Evolutionary conservation across 1,140 invertebrate genomes (phyloP), one percentile per base, ranked within the genome.

Genomic region (Rhopalosiphum maidis): DNA sequence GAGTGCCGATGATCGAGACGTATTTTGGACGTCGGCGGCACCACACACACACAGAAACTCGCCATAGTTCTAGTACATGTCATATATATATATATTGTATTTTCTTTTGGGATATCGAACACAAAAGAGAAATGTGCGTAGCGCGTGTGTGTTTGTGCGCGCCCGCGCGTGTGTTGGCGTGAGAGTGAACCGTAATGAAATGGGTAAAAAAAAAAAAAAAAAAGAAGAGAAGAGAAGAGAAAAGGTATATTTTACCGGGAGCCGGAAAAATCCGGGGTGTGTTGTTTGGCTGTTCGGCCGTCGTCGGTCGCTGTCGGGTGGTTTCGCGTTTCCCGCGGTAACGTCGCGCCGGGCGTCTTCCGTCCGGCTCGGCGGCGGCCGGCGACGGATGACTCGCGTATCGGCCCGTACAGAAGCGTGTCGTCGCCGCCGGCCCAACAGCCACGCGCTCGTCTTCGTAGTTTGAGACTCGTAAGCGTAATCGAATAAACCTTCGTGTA

Each of bases 341-440:
- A 51, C 86, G 46, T 88, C 46, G 46, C 87, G 41, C 90, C 90
- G 43, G 30, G 90, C 37, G 90, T 51, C 37, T 77, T 51, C 15
- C 86, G 87, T 37, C n/a, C 48, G 23, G 90, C 54, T 22, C 30
- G 88, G 88, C 51, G 88, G 46, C 48, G 54, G 41, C 25, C 85
- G 86, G 46, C 85, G 23, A 88, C n/a, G 43, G 86, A 77, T 82
- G 68, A 91, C 90, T 91, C 90, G 90, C 90, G n/a, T 82, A 83
- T 83, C 43, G 90, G 43, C 35, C 48, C 48, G 87, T 88, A 22
- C 86, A 35, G 48, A n/a, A 37, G 87, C 48, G 87, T 54, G 48
- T 54, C 48, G 87, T 89, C 48, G n/a, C 23, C 87, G 87, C 22
- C 48, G 48, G 43, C 25, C 30, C 15, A 87, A n/a, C 37, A 88